Base-by-base conservation (phyloP, 2,797 vertebrate genomes). In the Allenopithecus nigroviridis region DNA sequence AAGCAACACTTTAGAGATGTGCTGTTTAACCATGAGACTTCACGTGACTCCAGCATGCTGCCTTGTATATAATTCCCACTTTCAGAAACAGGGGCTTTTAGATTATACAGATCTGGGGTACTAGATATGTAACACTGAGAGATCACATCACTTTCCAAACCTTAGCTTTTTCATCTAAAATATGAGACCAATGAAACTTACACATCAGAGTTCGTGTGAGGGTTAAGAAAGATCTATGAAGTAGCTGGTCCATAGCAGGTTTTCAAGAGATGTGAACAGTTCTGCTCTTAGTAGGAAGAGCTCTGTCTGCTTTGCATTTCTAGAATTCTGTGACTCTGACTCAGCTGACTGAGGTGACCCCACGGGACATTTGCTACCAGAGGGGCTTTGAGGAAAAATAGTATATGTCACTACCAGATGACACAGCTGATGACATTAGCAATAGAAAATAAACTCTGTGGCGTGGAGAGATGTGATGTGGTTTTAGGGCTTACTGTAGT, bases 281-380 rank as follows among this genome's bases (percentile, higher is more conserved):
- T 91, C 89, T 74, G 33, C n/a, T 80, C 2, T 59, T 55, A 53
- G 76, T 74, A 46, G 70, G 84, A 93, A 57, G 17, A 57, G 46
- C 59, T 89, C 83, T 93, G 94, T 89, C 91, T 95, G 76, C 43
- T 96, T 91, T 26, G 22, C 26, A 41, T 57, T 94, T 94, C 43
- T 57, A 84, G 75, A 92, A 46, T 87, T 79, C 83, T 89, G 39
- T 80, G 75, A 81, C 89, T 93, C 79, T 53, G 75, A 94, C 80
- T 96, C 83, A 68, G 80, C 91, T 87, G 86, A 55, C 12, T 5
- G 46, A 86, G 96, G 43, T 96, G 83, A 95, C 84, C 83, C 48
- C 48, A 17, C n/a, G 75, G 94, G 61, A 96, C 87, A 61, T 92
- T 95, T 95, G 84, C 94, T 74, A 84, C 91, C 26, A 76, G 72